Evolutionary conservation across 2,113 vertebrate species (phyloP).

Genomic region (Albula glossodonta): DNA sequence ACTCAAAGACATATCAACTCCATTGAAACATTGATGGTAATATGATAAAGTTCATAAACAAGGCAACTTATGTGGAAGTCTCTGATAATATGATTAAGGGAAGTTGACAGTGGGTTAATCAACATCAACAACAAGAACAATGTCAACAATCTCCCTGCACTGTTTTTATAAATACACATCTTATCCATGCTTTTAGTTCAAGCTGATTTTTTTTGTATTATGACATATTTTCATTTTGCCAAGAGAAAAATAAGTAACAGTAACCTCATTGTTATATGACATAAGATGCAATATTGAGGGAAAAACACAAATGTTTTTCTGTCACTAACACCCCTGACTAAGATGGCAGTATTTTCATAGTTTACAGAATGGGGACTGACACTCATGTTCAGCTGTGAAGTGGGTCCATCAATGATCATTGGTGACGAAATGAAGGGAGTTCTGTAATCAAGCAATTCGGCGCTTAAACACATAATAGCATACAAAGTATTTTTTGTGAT

Average conservation of each 20-base stretch:
- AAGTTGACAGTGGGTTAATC: background rate
- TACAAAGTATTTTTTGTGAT: too few species aligned
- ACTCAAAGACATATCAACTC: constrained; percentile 15
- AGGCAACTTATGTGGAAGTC: background rate
- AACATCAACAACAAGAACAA: background rate
- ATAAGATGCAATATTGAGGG: too few species aligned
- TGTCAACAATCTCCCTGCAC: background rate
- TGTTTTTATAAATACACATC: background rate
- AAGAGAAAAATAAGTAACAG: too few species aligned
- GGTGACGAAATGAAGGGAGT: too few species aligned
- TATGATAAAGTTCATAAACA: background rate
- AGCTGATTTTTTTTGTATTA: background rate
- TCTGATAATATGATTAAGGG: background rate
- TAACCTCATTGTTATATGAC: too few species aligned
- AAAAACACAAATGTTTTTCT: background rate
- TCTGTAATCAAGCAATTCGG: too few species aligned
- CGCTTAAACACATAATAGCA: too few species aligned
- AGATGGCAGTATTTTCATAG: background rate
- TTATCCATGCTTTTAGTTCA: background rate
- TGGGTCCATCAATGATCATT: too few species aligned
- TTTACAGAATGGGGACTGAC: background rate
- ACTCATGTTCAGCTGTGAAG: background rate
- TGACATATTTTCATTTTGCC: too few species aligned
- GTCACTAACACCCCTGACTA: background rate
- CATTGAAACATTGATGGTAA: background rate